Base-by-base conservation (phyloP, 1,140 invertebrate species). In the Antheraea pernyi region DNA sequence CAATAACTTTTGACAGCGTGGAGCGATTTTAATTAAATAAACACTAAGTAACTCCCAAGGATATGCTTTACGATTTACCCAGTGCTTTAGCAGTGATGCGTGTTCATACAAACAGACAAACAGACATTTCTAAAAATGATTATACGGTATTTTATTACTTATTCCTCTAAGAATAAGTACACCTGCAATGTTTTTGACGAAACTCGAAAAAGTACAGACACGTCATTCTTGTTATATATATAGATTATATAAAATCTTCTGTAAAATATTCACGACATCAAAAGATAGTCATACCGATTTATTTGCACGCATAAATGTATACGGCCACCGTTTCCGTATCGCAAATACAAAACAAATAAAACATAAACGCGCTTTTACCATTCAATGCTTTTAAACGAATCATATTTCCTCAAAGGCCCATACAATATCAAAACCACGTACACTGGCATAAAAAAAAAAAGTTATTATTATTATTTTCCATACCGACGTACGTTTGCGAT, bases 341-440 rank as follows among this genome's bases (percentile, higher is more conserved):
- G 13, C 13, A 53, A 2, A 53, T 53, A 53, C 46, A 53, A 53
- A 53, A 16, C 46, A 53, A 53, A 53, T 53, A n/a, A 53, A 53
- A 53, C 46, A 13, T 6, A 53, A 53, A 53, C 11, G 16, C 13
- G 46, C 46, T 13, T 53, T 53, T 53, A 53, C 6, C 46, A 16
- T 13, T 53, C 46, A 53, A 53, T 53, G 46, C 46, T 53, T 53
- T 53, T 53, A 53, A 18, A 67, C 36, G 19, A 59, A 59, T 67
- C 48, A 59, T 59, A 22, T 67, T 67, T 53, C 11, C 36, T 59
- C 30, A 59, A 59, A 37, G 22, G 19, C 48, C 53, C 39, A 67
- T 37, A 67, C 65, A 67, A 67, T 59, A 59, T 67, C 48, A 67
- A 37, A n/a, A 18, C 22, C 9, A 37, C 22, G 65, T 66, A 53